Percentiles rank a stretch among this genome's conserved stretches.
Conservation (phyloP, 2,888 invertebrate genomes). For the Tridacna gigas region DNA sequence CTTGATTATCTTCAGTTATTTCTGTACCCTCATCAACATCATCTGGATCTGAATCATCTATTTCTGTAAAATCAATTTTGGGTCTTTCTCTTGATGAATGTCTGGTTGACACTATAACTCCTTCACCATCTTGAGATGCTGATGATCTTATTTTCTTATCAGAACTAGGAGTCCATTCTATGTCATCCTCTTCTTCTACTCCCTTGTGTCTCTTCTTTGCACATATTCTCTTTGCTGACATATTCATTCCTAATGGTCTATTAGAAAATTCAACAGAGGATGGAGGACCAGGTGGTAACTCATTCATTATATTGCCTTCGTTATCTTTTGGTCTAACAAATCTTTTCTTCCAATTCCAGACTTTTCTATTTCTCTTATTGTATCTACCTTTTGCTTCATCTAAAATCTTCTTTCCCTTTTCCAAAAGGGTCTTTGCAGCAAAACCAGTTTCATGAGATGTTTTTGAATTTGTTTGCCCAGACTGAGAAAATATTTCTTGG, state of each 20-base stretch:
- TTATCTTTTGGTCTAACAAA: constrained; percentile 52
- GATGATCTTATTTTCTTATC: constrained; percentile 2
- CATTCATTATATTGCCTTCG: constrained; percentile 26
- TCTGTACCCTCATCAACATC: constrained; percentile 33
- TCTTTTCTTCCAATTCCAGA: constrained; percentile 63
- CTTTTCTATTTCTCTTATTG: constrained; percentile 26
- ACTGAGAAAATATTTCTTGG: constrained; percentile 58
- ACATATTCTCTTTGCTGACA: constrained; percentile 29
- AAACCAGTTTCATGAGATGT: constrained; percentile 26
- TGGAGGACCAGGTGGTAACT: background rate
- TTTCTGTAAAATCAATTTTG: constrained; percentile 55
- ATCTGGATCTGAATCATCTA: constrained; percentile 51
- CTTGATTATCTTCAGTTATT: background rate
- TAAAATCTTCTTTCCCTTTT: constrained; percentile 32
- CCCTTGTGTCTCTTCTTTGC: constrained; percentile 29
- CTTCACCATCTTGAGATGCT: background rate
- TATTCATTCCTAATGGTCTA: constrained; percentile 10
- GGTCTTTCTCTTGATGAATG: constrained; percentile 43
- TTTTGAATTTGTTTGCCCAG: constrained; percentile 21
- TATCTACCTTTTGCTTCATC: constrained; percentile 17
- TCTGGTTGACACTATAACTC: constrained; percentile 23
- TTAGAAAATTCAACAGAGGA: background rate
- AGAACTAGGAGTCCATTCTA: constrained; percentile 23
- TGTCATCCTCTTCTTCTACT: constrained; percentile 33
- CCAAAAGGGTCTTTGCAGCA: constrained; percentile 24